Percentiles rank a stretch among this genome's conserved stretches.
phyloP scores from a whole-genome alignment of 1,140 invertebrate genomes.

The Phenacoccus solenopsis region DNA sequence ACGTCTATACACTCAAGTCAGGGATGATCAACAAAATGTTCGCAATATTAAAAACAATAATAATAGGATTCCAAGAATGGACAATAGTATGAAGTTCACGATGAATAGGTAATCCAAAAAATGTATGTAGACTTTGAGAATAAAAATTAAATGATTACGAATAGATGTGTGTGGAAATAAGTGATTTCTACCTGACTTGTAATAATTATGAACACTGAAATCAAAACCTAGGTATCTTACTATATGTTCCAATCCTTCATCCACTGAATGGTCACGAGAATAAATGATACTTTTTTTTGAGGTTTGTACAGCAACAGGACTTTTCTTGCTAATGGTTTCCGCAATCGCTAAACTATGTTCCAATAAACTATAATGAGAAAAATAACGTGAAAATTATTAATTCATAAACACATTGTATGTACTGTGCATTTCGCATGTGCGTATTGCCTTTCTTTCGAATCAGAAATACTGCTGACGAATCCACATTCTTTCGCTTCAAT shows the following conservation, averaged over 20 bases:
- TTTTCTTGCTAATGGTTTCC: slow-evolving; percentile 69
- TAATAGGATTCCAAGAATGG: too few species aligned
- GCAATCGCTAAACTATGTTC: slow-evolving; percentile 58
- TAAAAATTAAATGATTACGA: too few species aligned
- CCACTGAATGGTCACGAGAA: slow-evolving; percentile 72
- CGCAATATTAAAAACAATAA: too few species aligned
- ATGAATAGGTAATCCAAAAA: too few species aligned
- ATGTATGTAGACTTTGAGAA: too few species aligned
- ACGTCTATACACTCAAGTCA: too few species aligned
- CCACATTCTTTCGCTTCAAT: slow-evolving; percentile 65
- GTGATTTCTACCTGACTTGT: too few species aligned
- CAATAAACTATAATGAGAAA: slow-evolving; percentile 45
- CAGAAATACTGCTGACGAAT: slow-evolving; percentile 60
- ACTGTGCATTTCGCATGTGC: background rate
- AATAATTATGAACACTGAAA: too few species aligned
- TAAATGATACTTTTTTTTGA: slow-evolving; percentile 75
- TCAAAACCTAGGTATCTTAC: too few species aligned
- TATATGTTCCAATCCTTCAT: slow-evolving; percentile 75
- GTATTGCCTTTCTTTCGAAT: slow-evolving; percentile 50
- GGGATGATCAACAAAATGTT: too few species aligned
- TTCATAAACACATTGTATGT: background rate
- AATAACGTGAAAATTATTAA: background rate
- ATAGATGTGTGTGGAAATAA: too few species aligned
- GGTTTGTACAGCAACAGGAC: slow-evolving; percentile 85
- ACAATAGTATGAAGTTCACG: too few species aligned